phyloP scores from a whole-genome alignment of 1,140 invertebrate species.

The Gonatopus flavifemur region DNA sequence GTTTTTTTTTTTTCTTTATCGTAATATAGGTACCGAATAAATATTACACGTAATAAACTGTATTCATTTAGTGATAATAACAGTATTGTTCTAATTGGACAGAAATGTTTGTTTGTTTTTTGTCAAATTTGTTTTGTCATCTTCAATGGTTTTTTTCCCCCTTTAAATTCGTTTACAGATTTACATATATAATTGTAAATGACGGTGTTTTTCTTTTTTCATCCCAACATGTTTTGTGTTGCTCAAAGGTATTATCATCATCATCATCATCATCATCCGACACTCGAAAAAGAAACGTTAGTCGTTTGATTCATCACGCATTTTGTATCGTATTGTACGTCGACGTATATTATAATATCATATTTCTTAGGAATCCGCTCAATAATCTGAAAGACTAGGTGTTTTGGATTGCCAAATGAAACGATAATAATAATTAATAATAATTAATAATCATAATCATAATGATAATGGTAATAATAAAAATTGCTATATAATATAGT shows the following conservation, averaged over 20 bases:
- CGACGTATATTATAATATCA: too few species aligned
- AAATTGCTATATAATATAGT: slow-evolving; percentile 7
- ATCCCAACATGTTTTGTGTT: slow-evolving; percentile 18
- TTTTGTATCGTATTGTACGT: too few species aligned
- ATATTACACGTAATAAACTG: slow-evolving; percentile 48
- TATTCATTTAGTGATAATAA: slow-evolving; percentile 44
- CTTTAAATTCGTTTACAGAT: background rate
- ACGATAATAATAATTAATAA: too few species aligned
- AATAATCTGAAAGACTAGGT: slow-evolving; percentile 25
- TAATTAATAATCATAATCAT: too few species aligned
- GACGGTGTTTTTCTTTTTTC: background rate
- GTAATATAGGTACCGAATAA: slow-evolving; percentile 49
- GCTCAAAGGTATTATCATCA: slow-evolving; percentile 30
- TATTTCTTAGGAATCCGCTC: too few species aligned
- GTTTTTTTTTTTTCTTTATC: slow-evolving; percentile 21
- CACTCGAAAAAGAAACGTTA: too few species aligned
- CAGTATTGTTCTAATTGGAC: slow-evolving; percentile 56
- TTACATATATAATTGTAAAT: too few species aligned
- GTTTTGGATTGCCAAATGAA: slow-evolving; percentile 25
- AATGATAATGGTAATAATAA: too few species aligned
- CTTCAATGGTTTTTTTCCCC: slow-evolving; percentile 14
- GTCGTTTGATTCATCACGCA: too few species aligned
- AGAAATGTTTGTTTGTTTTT: slow-evolving; percentile 36
- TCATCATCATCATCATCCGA: slow-evolving; percentile 18
- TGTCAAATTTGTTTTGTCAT: slow-evolving; percentile 12